Evolutionary conservation across 1,140 invertebrate genomes (phyloP).

Genomic region (Cotesia vestalis): DNA sequence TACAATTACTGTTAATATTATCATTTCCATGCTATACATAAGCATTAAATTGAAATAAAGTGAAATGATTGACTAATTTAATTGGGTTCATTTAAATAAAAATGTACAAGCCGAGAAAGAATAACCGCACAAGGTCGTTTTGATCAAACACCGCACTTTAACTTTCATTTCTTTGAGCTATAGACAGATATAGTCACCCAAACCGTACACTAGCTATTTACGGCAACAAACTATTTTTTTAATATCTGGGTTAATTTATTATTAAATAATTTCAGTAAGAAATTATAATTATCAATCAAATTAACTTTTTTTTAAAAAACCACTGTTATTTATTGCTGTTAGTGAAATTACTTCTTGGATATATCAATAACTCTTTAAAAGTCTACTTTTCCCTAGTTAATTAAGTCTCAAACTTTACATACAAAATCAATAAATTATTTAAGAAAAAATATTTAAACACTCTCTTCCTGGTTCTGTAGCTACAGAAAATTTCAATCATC

Average conservation of each 20-base stretch:
- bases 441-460: not conserved
- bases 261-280: slow-evolving; percentile 2
- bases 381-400: too few relatives aligned
- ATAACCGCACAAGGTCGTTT: slow-evolving; percentile 30
- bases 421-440: slow-evolving; percentile 6
- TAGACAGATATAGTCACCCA: not conserved
- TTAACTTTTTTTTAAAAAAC: too few relatives aligned
- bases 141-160: slow-evolving; percentile 29
- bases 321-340: too few relatives aligned
- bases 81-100: slow-evolving; percentile 4
- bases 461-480: slow-evolving; percentile 20
- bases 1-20: too few relatives aligned
- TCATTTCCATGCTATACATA: too few relatives aligned
- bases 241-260: slow-evolving; percentile 18
- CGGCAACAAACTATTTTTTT: slow-evolving; percentile 1
- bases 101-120: slow-evolving; percentile 7
- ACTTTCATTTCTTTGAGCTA: slow-evolving; percentile 33
- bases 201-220: slow-evolving; percentile 22
- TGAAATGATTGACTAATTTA: slow-evolving; percentile 26
- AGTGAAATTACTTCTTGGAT: too few relatives aligned
- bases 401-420: slow-evolving; percentile 1
- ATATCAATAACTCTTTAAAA: too few relatives aligned
- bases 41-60: not conserved
- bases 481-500: not conserved
- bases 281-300: not conserved